These are phyloP conservation scores for Dreissena rostriformis DNA, from an alignment of 1,140 invertebrate species.

Conservation along the genomic window DNA sequence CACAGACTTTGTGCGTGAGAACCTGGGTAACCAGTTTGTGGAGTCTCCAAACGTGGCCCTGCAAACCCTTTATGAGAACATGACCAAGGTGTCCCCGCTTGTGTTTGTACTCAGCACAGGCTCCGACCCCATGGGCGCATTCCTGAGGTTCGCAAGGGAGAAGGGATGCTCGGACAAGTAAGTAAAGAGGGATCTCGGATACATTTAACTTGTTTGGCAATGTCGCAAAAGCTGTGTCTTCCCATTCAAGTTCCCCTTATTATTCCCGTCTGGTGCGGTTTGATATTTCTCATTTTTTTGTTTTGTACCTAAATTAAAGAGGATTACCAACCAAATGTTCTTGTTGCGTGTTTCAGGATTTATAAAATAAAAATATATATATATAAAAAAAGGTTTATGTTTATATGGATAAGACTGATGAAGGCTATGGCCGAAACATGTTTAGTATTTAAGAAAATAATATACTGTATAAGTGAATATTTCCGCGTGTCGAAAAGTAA, in stretches of 20 bases:
- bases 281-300: no score
- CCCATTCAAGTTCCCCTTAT: not conserved
- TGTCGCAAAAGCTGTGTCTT: not conserved
- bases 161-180: conserved; percentile 78
- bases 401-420: no score
- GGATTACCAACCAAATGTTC: no score
- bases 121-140: conserved; percentile 83
- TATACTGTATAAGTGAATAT: no score
- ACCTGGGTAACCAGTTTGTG: conserved; percentile 89
- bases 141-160: conserved; percentile 88
- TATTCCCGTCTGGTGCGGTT: not conserved
- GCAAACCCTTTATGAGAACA: conserved; percentile 85
- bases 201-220: not conserved
- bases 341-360: no score
- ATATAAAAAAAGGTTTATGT: no score
- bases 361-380: no score
- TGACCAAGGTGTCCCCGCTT: conserved; percentile 79
- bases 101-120: conserved; percentile 82
- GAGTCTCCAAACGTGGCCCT: conserved; percentile 88
- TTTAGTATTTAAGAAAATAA: no score
- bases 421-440: no score
- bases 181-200: conserved; percentile 18
- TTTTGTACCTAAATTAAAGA: no score
- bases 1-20: conserved; percentile 89
- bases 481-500: no score